These are phyloP conservation scores for Patiria miniata DNA, from an alignment of 35 echinoderm and acorn worm genomes.

Conservation along the genomic window DNA sequence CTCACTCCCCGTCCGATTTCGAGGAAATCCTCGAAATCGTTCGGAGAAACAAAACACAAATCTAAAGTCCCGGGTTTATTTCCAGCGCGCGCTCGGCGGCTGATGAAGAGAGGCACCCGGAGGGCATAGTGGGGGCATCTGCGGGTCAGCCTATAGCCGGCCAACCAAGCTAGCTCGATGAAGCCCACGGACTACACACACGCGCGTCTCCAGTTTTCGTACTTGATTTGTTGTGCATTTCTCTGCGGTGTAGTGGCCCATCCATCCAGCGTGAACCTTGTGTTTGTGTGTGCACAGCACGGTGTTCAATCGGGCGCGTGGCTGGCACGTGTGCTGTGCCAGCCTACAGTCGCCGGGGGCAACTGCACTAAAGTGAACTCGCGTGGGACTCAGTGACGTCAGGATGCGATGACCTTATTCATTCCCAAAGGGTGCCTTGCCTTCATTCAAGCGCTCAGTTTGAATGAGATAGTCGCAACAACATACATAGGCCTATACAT, in stretches of 20 bases:
- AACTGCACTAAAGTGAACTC: slow-evolving; percentile 31
- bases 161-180: neutral
- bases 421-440: neutral
- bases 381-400: slow-evolving; percentile 2
- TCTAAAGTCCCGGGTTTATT: neutral
- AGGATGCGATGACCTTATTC: slow-evolving; percentile 19
- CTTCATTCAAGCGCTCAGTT: neutral
- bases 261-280: too few relatives aligned
- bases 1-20: neutral
- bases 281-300: neutral
- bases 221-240: neutral
- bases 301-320: neutral
- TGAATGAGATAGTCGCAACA: too few relatives aligned
- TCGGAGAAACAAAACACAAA: neutral
- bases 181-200: neutral
- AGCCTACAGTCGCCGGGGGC: neutral
- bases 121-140: slow-evolving; percentile 2
- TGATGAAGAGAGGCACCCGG: neutral
- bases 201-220: neutral
- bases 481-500: too few relatives aligned
- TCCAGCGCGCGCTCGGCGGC: neutral
- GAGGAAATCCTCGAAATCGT: neutral
- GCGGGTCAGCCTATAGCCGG: neutral
- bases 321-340: slow-evolving; percentile 1
- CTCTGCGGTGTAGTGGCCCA: neutral